These are phyloP conservation scores for Parambassis ranga DNA, from an alignment of 2,797 vertebrate species.

Conservation along the genomic window DNA sequence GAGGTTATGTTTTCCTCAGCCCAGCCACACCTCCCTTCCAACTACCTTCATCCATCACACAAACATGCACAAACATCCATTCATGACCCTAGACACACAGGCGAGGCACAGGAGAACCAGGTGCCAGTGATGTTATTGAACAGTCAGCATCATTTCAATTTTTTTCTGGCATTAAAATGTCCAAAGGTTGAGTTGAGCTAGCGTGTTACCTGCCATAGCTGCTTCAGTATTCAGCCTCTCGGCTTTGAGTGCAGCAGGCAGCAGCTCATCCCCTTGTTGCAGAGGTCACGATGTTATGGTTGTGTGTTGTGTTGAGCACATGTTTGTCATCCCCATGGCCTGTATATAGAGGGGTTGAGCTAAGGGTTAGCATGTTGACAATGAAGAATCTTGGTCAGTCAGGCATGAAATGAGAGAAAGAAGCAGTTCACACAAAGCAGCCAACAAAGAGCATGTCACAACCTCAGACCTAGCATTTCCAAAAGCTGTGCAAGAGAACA, in stretches of 20 bases:
- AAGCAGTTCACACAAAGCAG: conserved; percentile 52
- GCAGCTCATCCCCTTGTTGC: neutral
- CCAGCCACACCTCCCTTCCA: conserved; percentile 19
- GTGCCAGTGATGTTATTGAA: conserved; percentile 39
- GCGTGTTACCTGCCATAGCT: conserved; percentile 38
- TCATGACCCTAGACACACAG: conserved; percentile 44
- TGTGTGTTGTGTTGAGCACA: conserved; percentile 18
- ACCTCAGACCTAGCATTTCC: conserved; percentile 6
- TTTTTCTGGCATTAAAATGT: conserved; percentile 27
- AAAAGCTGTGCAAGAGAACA: neutral
- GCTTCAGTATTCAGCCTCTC: conserved; percentile 21
- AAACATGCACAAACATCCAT: conserved; percentile 11
- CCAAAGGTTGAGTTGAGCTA: conserved; percentile 20
- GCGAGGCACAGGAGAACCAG: conserved; percentile 9
- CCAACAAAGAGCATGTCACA: neutral
- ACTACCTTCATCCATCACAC: conserved; percentile 51
- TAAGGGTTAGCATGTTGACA: conserved; percentile 63
- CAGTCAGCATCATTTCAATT: conserved; percentile 47
- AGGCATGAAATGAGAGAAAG: conserved; percentile 70
- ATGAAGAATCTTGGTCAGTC: conserved; percentile 73
- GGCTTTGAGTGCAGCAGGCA: conserved; percentile 25
- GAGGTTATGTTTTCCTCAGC: conserved; percentile 43
- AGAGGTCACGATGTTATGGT: conserved; percentile 39
- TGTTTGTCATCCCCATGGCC: conserved; percentile 45
- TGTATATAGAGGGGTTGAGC: conserved; percentile 34